Percentiles rank a stretch among this genome's conserved stretches.
Evolutionary conservation across 37 sponge, comb jelly and placozoan species (phyloP).

Genomic region (Amphimedon queenslandica): DNA sequence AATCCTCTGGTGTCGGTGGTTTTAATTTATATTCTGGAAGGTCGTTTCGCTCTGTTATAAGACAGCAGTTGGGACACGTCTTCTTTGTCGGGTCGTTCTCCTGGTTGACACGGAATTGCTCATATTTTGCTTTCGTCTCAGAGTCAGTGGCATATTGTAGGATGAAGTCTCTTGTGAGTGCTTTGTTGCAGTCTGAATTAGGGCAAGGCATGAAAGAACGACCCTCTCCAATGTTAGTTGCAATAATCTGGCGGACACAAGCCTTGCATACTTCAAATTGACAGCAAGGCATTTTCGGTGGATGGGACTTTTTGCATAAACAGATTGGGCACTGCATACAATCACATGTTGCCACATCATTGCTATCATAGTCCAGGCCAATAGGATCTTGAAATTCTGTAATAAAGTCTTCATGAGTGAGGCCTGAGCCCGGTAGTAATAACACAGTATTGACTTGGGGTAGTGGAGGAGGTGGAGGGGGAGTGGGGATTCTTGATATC

Average conservation of each 20-base stretch:
- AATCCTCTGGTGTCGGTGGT: not conserved
- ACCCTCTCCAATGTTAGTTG: conserved; percentile 13
- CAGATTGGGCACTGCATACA: no score
- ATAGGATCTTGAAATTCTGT: no score
- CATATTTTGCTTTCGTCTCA: not conserved
- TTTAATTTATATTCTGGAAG: no score
- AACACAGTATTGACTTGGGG: no score
- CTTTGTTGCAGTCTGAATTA: conserved; percentile 4
- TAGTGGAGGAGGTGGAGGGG: conserved; percentile 38
- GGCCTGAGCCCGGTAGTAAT: no score
- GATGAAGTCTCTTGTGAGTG: not conserved
- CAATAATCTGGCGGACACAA: not conserved
- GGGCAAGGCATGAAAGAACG: conserved; percentile 11
- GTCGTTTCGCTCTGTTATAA: not conserved
- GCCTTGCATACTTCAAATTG: not conserved
- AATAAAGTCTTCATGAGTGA: no score
- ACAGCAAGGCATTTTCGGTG: conserved; percentile 5
- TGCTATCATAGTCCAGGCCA: no score
- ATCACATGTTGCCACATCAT: no score
- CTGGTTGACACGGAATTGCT: conserved; percentile 1
- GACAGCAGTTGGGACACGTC: conserved; percentile 27
- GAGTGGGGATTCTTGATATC: no score
- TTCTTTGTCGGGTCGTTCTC: conserved; percentile 13
- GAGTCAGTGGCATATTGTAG: not conserved
- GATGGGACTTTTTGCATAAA: no score